A percentile compares a stretch with the other conserved stretches of the same genome.
phyloP scores from a whole-genome alignment of 2,888 invertebrate species.

The Amiota communis region DNA sequence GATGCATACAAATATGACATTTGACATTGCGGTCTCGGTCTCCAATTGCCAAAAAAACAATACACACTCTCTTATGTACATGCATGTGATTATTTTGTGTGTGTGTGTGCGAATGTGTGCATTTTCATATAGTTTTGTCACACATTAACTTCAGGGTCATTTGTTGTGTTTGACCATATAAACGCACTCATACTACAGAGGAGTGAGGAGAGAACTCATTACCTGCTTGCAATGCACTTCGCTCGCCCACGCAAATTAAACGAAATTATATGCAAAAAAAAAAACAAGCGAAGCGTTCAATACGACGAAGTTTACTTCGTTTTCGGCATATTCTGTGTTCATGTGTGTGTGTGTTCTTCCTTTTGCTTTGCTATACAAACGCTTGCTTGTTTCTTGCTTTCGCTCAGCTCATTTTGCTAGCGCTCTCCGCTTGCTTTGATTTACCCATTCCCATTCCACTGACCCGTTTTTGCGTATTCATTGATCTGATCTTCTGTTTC shows the following conservation, averaged over 20 bases:
- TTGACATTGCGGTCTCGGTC: too few species aligned
- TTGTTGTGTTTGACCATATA: background rate
- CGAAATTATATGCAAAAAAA: background rate
- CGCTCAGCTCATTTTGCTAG: slow-evolving; percentile 9
- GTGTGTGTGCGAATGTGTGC: too few species aligned
- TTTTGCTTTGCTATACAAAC: background rate
- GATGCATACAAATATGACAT: too few species aligned
- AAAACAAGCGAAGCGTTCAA: background rate
- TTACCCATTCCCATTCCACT: slow-evolving; percentile 42
- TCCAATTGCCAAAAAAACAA: too few species aligned
- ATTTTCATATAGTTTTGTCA: background rate
- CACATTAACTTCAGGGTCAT: slow-evolving; percentile 20
- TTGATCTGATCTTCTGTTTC: slow-evolving; percentile 40
- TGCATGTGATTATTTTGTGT: too few species aligned
- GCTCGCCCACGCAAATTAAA: background rate
- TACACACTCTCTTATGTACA: too few species aligned
- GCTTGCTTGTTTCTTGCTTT: background rate
- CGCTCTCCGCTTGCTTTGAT: background rate
- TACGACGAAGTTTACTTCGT: background rate
- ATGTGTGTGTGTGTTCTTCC: background rate
- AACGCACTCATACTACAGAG: background rate
- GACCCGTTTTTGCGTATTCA: slow-evolving; percentile 63
- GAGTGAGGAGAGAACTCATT: too few species aligned
- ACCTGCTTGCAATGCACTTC: background rate
- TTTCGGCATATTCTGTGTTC: background rate